Base-by-base conservation (phyloP, 2,113 vertebrate species). In the Anhinga rufa region DNA sequence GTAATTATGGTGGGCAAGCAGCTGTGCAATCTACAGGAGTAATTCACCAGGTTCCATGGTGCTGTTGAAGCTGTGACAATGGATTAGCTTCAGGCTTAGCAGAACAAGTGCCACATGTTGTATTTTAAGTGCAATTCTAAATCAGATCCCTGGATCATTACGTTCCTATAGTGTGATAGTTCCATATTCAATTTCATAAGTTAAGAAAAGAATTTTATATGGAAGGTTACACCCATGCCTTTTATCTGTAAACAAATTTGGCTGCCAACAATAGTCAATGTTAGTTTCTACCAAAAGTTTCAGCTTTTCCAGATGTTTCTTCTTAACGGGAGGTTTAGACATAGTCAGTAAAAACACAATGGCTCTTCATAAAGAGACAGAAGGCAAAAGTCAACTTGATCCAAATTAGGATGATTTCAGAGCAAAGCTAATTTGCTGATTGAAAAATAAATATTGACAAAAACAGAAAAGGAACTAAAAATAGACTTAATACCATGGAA, bases 201-300 rank as follows among this genome's bases (percentile, higher is more conserved):
- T 70, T 92, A 82, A 89, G 38, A 81, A 78, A 81, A 88, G 0
- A 72, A 71, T 80, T 91, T 93, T 85, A 14, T 15, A 32, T 49
- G 46, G 78, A 94, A 92, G 88, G 75, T 69, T 83, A 80, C 62
- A 82, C 38, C 70, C 65, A 69, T 69, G 19, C 4, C 52, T 96
- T 93, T 91, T 54, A 80, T 82, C 91, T 94, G 46, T 88, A 92
- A 95, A 88, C 79, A 90, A 19, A 55, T 36, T 62, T 86, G 40
- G 36, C 76, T 83, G 91, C 79, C 82, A 94, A 29, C 34, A 77
- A 36, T 44, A 69, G 70, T n/a, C 52, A 74, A 80, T 18, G 68
- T 28, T 51, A 75, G 31, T 69, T 88, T 90, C 78, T 69, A 93
- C 31, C 25, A 82, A 69, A 94, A 93, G 21, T 54, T 83, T 92